Evolutionary conservation across 2,888 invertebrate species (phyloP).

Genomic region (Saturnia japonica): DNA sequence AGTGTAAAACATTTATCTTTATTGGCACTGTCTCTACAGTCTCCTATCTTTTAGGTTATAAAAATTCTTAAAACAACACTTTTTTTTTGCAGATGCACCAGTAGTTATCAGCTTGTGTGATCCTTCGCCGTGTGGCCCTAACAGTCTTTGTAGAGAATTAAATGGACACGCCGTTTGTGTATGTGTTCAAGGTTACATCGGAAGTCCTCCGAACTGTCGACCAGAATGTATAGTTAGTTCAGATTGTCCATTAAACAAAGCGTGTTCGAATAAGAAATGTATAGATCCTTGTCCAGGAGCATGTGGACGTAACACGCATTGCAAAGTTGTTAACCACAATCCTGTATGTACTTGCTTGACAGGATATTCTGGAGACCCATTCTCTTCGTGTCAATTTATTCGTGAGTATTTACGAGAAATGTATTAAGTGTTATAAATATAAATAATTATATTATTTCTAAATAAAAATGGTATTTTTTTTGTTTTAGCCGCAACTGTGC

Average conservation of each 20-base stretch:
- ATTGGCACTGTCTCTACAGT: too few species aligned
- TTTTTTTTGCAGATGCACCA: constrained; percentile 49
- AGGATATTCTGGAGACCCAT: constrained; percentile 88
- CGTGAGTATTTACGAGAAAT: constrained; percentile 54
- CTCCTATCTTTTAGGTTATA: background rate
- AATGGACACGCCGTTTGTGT: constrained; percentile 87
- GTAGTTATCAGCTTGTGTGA: constrained; percentile 57
- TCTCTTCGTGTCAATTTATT: constrained; percentile 82
- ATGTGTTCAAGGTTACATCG: constrained; percentile 85
- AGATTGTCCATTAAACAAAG: constrained; percentile 85
- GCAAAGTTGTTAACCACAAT: constrained; percentile 85
- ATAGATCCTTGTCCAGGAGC: constrained; percentile 88
- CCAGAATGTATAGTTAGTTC: constrained; percentile 90
- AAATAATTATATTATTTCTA: background rate
- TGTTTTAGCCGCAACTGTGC: constrained; percentile 56
- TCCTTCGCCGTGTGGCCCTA: constrained; percentile 85
- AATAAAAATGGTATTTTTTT: background rate
- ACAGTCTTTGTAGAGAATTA: constrained; percentile 86
- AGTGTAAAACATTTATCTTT: background rate
- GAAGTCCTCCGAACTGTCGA: constrained; percentile 87
- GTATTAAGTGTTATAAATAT: background rate
- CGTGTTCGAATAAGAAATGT: constrained; percentile 90
- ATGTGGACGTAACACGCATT: constrained; percentile 84
- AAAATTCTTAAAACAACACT: background rate
- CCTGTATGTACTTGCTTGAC: constrained; percentile 85